These are phyloP conservation scores for Mycetomoellerius zeteki DNA, from an alignment of 1,140 invertebrate genomes.

Conservation along the genomic window DNA sequence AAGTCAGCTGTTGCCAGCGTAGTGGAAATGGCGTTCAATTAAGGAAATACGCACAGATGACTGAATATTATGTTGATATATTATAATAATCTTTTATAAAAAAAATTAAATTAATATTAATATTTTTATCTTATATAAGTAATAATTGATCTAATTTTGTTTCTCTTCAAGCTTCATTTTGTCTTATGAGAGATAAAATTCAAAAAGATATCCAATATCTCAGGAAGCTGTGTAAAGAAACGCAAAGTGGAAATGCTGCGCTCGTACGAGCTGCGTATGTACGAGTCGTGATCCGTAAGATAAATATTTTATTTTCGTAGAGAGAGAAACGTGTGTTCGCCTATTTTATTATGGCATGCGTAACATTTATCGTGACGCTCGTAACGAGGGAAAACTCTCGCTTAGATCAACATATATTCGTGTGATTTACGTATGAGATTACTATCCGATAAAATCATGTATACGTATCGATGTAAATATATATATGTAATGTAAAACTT, in stretches of 20 bases:
- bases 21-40: not conserved
- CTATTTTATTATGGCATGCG: conserved; percentile 14
- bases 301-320: conserved; percentile 57
- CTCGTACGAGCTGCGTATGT: not conserved
- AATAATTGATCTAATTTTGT: not conserved
- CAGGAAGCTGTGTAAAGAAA: conserved; percentile 14
- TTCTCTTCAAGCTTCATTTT: not conserved
- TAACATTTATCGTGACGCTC: conserved; percentile 4
- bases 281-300: conserved; percentile 14
- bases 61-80: not conserved
- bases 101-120: not conserved
- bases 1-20: not conserved
- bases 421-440: conserved; percentile 37
- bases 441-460: conserved; percentile 15
- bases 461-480: not conserved
- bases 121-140: not conserved
- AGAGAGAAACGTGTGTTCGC: not conserved
- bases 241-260: conserved; percentile 3
- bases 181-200: not conserved
- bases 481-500: not conserved
- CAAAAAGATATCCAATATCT: conserved; percentile 37
- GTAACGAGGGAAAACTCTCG: conserved; percentile 30
- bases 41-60: not conserved
- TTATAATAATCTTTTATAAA: not conserved
- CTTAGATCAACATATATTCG: conserved; percentile 28